These are phyloP conservation scores for Colinus virginianus DNA, from an alignment of 2,113 vertebrate genomes.

Conservation along the genomic window DNA sequence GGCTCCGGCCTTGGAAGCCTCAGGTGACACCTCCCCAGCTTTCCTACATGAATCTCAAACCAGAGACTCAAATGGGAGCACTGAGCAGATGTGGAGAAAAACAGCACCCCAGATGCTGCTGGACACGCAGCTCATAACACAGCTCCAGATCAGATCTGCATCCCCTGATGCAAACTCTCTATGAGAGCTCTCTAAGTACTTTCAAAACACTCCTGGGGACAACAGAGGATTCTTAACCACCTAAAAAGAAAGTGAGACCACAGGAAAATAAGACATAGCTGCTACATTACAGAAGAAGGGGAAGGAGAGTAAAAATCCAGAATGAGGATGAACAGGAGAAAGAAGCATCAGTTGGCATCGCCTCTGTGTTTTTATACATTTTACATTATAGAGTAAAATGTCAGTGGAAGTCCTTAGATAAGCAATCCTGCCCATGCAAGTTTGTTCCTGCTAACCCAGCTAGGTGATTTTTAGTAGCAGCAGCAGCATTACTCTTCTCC, in stretches of 20 bases:
- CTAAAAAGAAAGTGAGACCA: background rate
- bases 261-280: background rate
- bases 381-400: background rate
- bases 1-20: background rate
- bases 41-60: background rate
- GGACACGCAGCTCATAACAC: background rate
- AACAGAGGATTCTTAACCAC: background rate
- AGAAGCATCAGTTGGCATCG: background rate
- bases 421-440: background rate
- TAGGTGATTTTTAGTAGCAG: background rate
- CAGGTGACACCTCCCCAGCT: background rate
- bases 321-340: background rate
- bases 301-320: background rate
- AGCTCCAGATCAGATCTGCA: background rate
- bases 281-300: background rate
- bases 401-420: background rate
- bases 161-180: background rate
- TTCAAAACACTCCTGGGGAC: background rate
- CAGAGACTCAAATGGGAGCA: background rate
- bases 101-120: background rate
- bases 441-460: background rate
- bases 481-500: background rate
- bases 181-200: background rate
- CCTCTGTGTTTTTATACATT: background rate
- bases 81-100: background rate